Base-by-base conservation (phyloP, 2,888 invertebrate species). In the Galerucella pusilla region DNA sequence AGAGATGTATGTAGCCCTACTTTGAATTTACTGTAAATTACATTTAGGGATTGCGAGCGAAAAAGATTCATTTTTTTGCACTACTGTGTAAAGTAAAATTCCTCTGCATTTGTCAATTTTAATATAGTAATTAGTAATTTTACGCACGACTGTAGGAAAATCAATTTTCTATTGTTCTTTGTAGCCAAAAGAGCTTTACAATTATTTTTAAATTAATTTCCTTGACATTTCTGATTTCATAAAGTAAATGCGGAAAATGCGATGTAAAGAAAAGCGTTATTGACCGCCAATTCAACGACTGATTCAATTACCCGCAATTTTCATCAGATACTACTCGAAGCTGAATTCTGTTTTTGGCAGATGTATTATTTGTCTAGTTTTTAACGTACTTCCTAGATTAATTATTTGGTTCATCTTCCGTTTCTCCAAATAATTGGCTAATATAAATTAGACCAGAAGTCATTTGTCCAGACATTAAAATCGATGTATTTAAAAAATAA, bases 291-390 rank as follows among this genome's bases (percentile, higher is more conserved):
- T 52, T n/a, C 14, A 6, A 14, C 52, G 52, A 14, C 14, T n/a
- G 52, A 52, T 52, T 52, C 52, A 52, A 49, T 49, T 49, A 49
- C 49, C 49, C 12, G 49, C 49, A 49, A 52, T 52, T n/a, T 52
- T 52, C 52, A 52, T n/a, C 52, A 52, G 49, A 49, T 14, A 49
- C 14, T 49, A 42, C 35, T 42, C 14, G 49, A 49, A 49, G 52
- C n/a, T 52, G n/a, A 14, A 52, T 52, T 52, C 52, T 52, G 52
- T 52, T 52, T 52, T 52, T 52, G 52, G 52, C 14, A 52, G 4
- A 52, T 16, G 6, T 52, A 52, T 52, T 52, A 52, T 52, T 52
- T 52, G 14, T 52, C 14, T 52, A 52, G 7, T 52, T n/a, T 14
- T 14, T n/a, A n/a, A 52, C n/a, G 52, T 52, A 52, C 14, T 52